Evolutionary conservation across 2,113 vertebrate species (phyloP).

Genomic region (Thunnus thynnus): DNA sequence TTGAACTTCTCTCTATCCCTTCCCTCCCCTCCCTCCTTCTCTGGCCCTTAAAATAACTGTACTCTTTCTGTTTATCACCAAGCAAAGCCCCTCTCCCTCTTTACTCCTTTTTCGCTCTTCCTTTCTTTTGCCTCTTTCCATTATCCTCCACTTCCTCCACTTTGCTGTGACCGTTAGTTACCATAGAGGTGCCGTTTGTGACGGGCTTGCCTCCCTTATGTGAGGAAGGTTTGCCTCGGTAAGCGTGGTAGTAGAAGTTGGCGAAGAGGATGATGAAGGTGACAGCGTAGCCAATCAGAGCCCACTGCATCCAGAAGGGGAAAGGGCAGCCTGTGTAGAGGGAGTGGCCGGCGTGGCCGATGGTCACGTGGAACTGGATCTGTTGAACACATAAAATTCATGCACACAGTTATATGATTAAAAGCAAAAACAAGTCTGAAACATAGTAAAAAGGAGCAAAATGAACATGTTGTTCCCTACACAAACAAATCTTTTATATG

Average conservation of each 20-base stretch:
- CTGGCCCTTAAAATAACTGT: slow-evolving; percentile 41
- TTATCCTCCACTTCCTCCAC: slow-evolving; percentile 88
- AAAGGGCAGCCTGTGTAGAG: slow-evolving; percentile 97
- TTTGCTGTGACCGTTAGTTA: slow-evolving; percentile 85
- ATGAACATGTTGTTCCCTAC: background rate
- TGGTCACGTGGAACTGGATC: slow-evolving; percentile 98
- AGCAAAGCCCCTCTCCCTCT: slow-evolving; percentile 77
- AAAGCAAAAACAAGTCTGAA: background rate
- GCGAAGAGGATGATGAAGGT: slow-evolving; percentile 98
- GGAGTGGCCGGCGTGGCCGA: slow-evolving; percentile 94
- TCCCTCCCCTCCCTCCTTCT: slow-evolving; percentile 34
- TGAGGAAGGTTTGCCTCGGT: slow-evolving; percentile 87
- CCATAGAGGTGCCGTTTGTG: slow-evolving; percentile 86
- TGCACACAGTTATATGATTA: background rate
- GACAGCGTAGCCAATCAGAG: slow-evolving; percentile 93
- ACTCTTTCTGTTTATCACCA: slow-evolving; percentile 55
- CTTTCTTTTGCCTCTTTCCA: slow-evolving; percentile 90
- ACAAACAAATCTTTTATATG: background rate
- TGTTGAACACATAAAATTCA: slow-evolving; percentile 65
- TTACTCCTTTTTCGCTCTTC: slow-evolving; percentile 86
- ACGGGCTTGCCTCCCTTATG: slow-evolving; percentile 86
- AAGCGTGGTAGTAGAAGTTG: slow-evolving; percentile 98
- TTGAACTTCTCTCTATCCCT: slow-evolving; percentile 36
- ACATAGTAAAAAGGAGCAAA: background rate
- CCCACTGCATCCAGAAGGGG: slow-evolving; percentile 99